Percentiles rank a stretch among this genome's conserved stretches.
phyloP scores from a whole-genome alignment of 2,797 vertebrate genomes.

The Betta splendens region DNA sequence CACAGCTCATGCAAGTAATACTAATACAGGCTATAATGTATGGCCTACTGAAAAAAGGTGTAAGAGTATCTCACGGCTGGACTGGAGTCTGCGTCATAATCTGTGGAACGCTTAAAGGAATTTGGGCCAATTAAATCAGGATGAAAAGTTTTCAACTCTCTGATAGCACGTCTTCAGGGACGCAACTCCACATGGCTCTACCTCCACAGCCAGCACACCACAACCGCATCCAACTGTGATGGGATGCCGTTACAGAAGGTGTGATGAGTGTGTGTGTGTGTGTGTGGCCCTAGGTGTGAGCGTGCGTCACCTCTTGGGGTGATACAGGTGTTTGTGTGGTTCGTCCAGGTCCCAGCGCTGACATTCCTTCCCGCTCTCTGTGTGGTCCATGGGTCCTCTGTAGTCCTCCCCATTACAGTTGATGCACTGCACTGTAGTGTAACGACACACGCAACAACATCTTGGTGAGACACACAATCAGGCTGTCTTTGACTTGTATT shows the following conservation, averaged over 20 bases:
- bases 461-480: slow-evolving; percentile 23
- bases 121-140: slow-evolving; percentile 47
- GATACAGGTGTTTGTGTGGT: slow-evolving; percentile 93
- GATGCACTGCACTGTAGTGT: slow-evolving; percentile 94
- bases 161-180: slow-evolving; percentile 50
- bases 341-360: slow-evolving; percentile 96
- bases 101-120: slow-evolving; percentile 38
- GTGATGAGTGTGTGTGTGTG: slow-evolving; percentile 6
- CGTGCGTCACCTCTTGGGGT: slow-evolving; percentile 87
- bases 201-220: slow-evolving; percentile 24
- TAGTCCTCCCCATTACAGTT: slow-evolving; percentile 96
- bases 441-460: slow-evolving; percentile 13
- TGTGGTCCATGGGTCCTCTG: slow-evolving; percentile 96
- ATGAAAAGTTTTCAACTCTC: slow-evolving; percentile 33
- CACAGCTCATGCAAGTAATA: slow-evolving; percentile 17
- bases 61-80: slow-evolving; percentile 20
- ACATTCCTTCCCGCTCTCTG: slow-evolving; percentile 93
- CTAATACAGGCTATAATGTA: slow-evolving; percentile 29
- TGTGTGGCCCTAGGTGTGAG: slow-evolving; percentile 26
- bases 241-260: slow-evolving; percentile 7
- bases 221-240: slow-evolving; percentile 12
- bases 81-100: slow-evolving; percentile 28
- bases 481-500: background rate
- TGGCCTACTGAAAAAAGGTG: slow-evolving; percentile 23
- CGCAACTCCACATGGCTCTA: slow-evolving; percentile 43